Base-by-base conservation (phyloP, 2,888 invertebrate genomes). In the Leptopilina drosophilae region DNA sequence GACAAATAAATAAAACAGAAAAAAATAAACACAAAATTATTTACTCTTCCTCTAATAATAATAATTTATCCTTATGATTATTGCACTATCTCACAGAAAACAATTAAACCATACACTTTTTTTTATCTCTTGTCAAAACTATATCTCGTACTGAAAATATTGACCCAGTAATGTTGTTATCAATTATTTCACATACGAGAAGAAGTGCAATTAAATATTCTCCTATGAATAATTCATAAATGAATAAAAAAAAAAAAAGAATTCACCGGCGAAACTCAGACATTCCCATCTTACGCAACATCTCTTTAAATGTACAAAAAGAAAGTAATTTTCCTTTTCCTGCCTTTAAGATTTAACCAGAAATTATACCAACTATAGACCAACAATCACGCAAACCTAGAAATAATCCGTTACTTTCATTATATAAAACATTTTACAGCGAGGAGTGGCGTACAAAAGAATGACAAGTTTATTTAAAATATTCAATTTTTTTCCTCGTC, bases 321-420 rank as follows among this genome's bases (percentile, higher is more conserved):
- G 73, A 73, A 73, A 73, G 73, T 73, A 73, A 73, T 73, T 73
- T 73, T 73, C 73, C n/a, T 73, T 33, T 73, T 73, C 73, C 73
- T 73, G 73, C 73, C 73, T 73, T 73, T n/a, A 56, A 73, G 73
- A 26, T 73, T 73, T 56, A 73, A 53, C 53, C 73, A 73, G 73
- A 56, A 73, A 73, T 73, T 73, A 73, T 73, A 56, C 33, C 56
- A 73, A 56, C 73, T 73, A 46, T 49, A 73, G 73, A 56, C 73
- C 56, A 73, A 20, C 53, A 33, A 73, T 73, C 73, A 73, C 73
- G 73, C 73, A 73, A 33, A 56, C 73, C 73, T 73, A 73, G 73
- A 73, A 73, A 73, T 73, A 49, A 33, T 26, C 69, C 69, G 69
- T 69, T 69, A 69, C 53, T 69, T 69, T 69, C 53, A 69, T 73